A percentile compares a stretch with the other conserved stretches of the same genome.
phyloP scores from a whole-genome alignment of 2,888 invertebrate genomes.

The Sycophila texana region DNA sequence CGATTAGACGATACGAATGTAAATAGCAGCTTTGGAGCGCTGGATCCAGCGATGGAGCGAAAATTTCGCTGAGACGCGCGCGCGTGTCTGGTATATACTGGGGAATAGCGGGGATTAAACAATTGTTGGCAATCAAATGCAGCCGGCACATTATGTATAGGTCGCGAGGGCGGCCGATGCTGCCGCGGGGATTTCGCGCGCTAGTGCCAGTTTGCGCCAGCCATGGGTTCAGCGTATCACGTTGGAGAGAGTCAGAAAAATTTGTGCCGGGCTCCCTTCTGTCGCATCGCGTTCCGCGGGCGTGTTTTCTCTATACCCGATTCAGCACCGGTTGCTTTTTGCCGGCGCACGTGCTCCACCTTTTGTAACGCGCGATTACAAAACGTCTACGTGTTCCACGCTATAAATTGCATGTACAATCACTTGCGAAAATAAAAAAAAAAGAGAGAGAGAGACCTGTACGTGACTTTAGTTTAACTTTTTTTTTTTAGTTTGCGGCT shows the following conservation, averaged over 20 bases:
- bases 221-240: too few species aligned
- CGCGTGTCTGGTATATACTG: background rate
- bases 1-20: slow-evolving; percentile 65
- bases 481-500: too few species aligned
- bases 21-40: slow-evolving; percentile 39
- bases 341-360: slow-evolving; percentile 21
- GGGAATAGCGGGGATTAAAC: slow-evolving; percentile 64
- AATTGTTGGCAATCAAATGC: slow-evolving; percentile 70
- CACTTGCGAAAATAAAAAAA: too few species aligned
- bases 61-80: background rate
- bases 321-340: background rate
- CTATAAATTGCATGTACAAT: too few species aligned
- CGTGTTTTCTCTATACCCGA: too few species aligned
- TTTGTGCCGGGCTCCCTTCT: too few species aligned
- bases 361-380: background rate
- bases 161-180: background rate
- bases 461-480: too few species aligned
- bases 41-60: background rate
- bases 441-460: too few species aligned
- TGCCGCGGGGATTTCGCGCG: background rate
- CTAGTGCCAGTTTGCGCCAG: too few species aligned
- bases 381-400: too few species aligned
- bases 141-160: slow-evolving; percentile 64
- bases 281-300: too few species aligned
- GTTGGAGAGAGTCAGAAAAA: too few species aligned